These are phyloP conservation scores for Clavelina lepadiformis DNA, from an alignment of 23 tunicate genomes.

Conservation along the genomic window DNA sequence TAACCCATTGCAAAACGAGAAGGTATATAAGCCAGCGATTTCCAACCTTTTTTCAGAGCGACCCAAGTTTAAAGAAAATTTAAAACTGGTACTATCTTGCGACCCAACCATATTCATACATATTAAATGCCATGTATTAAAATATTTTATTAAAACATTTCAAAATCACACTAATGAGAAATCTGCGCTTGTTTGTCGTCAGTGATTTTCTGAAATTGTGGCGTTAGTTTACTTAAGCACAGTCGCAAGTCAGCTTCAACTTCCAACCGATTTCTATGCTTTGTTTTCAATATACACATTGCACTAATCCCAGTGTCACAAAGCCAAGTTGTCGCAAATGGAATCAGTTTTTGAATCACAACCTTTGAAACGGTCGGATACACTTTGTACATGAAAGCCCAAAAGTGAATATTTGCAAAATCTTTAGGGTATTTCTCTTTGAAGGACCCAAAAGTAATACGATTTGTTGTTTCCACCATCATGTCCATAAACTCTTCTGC, in stretches of 20 bases:
- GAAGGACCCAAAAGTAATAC: constrained; percentile 28
- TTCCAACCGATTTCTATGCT: constrained; percentile 32
- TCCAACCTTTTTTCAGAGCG: constrained; percentile 31
- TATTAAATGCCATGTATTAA: constrained; percentile 11
- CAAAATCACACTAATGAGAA: constrained; percentile 27
- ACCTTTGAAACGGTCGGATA: constrained; percentile 24
- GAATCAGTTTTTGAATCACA: constrained; percentile 37
- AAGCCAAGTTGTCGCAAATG: constrained; percentile 49
- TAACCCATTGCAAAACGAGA: too few species aligned
- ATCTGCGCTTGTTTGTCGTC: constrained; percentile 32
- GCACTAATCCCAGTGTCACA: constrained; percentile 49
- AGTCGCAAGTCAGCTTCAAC: constrained; percentile 34
- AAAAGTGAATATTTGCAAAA: constrained; percentile 55
- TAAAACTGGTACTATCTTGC: constrained; percentile 10
- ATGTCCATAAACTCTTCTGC: constrained; percentile 36
- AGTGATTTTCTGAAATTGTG: constrained; percentile 29
- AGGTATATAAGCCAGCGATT: constrained; percentile 20
- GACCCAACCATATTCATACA: constrained; percentile 16
- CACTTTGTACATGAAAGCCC: constrained; percentile 33
- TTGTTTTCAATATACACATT: constrained; percentile 45
- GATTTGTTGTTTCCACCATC: constrained; percentile 24
- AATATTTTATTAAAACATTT: constrained; percentile 16
- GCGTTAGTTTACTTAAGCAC: constrained; percentile 29
- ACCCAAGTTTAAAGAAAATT: constrained; percentile 14
- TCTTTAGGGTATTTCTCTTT: constrained; percentile 33